Base-by-base conservation (phyloP, 2,113 vertebrate species). In the Brachypteracias leptosomus region DNA sequence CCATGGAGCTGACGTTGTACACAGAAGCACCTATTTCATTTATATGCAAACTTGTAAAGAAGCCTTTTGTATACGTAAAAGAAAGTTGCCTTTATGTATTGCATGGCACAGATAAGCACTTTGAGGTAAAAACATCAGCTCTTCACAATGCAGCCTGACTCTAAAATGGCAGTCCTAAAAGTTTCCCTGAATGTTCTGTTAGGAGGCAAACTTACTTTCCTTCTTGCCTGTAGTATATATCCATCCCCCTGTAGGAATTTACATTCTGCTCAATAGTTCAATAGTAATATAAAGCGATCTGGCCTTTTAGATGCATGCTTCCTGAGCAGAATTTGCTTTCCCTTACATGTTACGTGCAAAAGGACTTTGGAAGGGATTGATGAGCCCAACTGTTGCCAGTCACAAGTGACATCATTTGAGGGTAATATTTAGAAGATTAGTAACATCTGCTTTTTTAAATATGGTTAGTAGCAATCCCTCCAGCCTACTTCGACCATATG, bases 401-500 rank as follows among this genome's bases (percentile, higher is more conserved):
- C 92, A 96, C 81, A 91, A 97, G 89, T 93, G 97, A 96, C 95
- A 96, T 96, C 83, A 96, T 97, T 97, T 96, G 88, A 84, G 89
- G 88, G 84, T 88, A 95, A 96, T 86, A 90, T 92, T 96, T 93
- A 92, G 95, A 98, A 98, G 97, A 98, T 97, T 94, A 97, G 97
- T 94, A 97, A 97, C 98, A 98, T 97, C 97, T 98, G 98, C 94
- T 98, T 98, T 97, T 96, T 88, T 0, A 98, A 97, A 97, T 96
- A 95, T 52, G 89, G 96, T 97, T 97, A 90, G 89, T 96, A 93
- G 75, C 97, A 98, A 96, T 86, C 94, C 96, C 97, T 75, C 73
- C 93, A 96, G 97, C 97, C 96, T 97, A 80, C 94, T 96, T 93
- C 90, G 88, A 49, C 97, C 97, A 97, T 97, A 97, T 96, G 96